Evolutionary conservation across 2,113 vertebrate genomes (phyloP).

Genomic region (Saguinus midas): DNA sequence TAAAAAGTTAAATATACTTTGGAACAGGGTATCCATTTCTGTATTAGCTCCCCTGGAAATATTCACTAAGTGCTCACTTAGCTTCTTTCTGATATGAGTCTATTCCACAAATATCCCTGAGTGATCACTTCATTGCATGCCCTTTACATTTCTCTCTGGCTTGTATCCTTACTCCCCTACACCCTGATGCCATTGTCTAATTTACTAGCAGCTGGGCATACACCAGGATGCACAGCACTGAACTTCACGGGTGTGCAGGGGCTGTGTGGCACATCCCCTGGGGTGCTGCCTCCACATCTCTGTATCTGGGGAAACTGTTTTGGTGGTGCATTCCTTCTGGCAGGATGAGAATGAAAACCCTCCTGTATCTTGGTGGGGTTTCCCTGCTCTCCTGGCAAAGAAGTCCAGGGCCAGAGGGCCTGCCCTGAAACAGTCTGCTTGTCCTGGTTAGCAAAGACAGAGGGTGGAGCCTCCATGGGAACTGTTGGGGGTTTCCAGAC

Average conservation of each 20-base stretch:
- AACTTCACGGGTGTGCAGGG: neutral
- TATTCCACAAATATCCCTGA: neutral
- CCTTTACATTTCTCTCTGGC: neutral
- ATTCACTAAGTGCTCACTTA: neutral
- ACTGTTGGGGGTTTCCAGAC: neutral
- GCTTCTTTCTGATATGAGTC: neutral
- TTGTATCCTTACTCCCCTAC: neutral
- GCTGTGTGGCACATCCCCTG: neutral
- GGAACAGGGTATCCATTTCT: neutral
- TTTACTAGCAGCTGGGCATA: neutral
- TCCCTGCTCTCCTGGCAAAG: neutral
- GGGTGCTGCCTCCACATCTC: neutral
- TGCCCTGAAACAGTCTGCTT: neutral
- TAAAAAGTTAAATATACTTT: conserved; percentile 22
- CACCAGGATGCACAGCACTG: neutral
- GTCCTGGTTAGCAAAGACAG: neutral
- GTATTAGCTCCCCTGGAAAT: neutral
- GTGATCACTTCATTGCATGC: neutral
- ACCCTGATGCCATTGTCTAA: neutral
- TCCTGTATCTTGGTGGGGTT: neutral
- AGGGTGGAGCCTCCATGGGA: neutral
- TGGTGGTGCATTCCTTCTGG: neutral
- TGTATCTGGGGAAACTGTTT: neutral
- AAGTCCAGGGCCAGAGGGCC: neutral
- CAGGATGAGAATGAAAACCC: neutral